phyloP scores from a whole-genome alignment of 2,888 invertebrate genomes.

The Drosophila mimetica region DNA sequence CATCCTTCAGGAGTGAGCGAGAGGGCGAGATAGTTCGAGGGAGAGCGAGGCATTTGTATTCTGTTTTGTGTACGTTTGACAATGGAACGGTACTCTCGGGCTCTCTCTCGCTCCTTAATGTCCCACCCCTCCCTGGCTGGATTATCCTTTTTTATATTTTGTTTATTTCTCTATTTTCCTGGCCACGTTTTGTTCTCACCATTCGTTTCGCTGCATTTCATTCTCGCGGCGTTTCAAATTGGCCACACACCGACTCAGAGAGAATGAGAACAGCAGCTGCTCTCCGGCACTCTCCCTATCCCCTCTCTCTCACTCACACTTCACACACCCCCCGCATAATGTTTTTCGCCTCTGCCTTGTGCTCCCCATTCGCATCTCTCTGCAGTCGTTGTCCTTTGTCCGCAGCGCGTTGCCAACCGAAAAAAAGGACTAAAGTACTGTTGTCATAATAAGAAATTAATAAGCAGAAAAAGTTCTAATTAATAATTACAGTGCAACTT shows the following conservation, averaged over 20 bases:
- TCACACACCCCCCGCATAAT: slow-evolving; percentile 33
- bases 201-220: slow-evolving; percentile 80
- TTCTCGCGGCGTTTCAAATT: slow-evolving; percentile 70
- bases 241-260: slow-evolving; percentile 37
- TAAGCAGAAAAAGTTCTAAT: background rate
- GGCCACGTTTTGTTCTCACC: slow-evolving; percentile 64
- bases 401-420: slow-evolving; percentile 71
- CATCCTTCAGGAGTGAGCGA: slow-evolving; percentile 41
- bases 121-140: slow-evolving; percentile 19
- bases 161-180: slow-evolving; percentile 74
- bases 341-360: slow-evolving; percentile 41
- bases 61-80: slow-evolving; percentile 67
- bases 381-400: slow-evolving; percentile 78
- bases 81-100: slow-evolving; percentile 43
- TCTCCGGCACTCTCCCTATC: slow-evolving; percentile 4
- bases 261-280: slow-evolving; percentile 52
- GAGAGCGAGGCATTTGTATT: slow-evolving; percentile 53
- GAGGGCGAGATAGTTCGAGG: slow-evolving; percentile 10
- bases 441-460: slow-evolving; percentile 67
- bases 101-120: slow-evolving; percentile 5
- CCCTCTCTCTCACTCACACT: slow-evolving; percentile 23
- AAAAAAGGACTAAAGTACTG: slow-evolving; percentile 44
- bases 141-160: slow-evolving; percentile 79
- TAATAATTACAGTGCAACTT: background rate
- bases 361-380: slow-evolving; percentile 51